Percentiles rank a stretch among this genome's conserved stretches.
phyloP scores from a whole-genome alignment of 2,113 vertebrate species.

The Vulpes lagopus region DNA sequence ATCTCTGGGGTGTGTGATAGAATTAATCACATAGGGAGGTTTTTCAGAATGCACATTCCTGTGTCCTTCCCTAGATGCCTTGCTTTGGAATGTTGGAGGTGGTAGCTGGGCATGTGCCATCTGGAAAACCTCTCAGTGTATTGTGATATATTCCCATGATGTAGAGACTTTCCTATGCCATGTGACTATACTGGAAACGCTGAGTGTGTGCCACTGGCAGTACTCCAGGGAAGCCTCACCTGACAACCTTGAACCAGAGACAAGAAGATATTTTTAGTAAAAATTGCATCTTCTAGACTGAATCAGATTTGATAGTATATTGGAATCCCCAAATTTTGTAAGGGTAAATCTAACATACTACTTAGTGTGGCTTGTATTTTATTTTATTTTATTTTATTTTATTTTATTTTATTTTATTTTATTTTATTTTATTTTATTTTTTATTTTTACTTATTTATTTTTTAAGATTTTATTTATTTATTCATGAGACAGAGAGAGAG shows the following conservation, averaged over 20 bases:
- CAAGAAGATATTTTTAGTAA: neutral
- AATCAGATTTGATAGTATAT: neutral
- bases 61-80: neutral
- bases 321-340: neutral
- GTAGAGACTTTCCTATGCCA: neutral
- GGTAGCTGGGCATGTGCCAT: neutral
- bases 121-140: neutral
- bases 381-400: too few species aligned
- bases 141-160: neutral
- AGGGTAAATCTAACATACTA: neutral
- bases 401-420: too few species aligned
- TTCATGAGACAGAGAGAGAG: too few species aligned
- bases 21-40: rapidly evolving
- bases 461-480: too few species aligned
- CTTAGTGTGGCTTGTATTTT: neutral
- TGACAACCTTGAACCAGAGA: neutral
- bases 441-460: too few species aligned
- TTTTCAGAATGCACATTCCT: neutral
- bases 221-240: neutral
- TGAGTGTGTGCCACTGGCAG: neutral
- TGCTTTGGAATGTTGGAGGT: neutral
- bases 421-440: too few species aligned
- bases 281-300: neutral
- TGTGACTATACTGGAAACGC: neutral
- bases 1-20: neutral